phyloP scores from a whole-genome alignment of 2,888 invertebrate genomes.

The Phania funesta region DNA sequence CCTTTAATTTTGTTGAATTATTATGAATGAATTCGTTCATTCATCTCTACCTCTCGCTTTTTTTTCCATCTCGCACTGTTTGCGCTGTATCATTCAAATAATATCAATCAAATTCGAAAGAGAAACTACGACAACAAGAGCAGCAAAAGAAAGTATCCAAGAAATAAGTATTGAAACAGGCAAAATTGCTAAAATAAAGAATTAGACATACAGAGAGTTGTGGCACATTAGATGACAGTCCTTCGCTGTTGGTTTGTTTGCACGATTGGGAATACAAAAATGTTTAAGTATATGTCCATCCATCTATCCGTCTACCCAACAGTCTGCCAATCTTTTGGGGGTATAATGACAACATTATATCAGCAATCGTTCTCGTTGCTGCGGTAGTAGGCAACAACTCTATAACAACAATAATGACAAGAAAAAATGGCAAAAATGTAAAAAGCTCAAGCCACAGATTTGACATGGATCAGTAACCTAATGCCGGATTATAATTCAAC shows the following conservation, averaged over 20 bases:
- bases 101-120: constrained; percentile 58
- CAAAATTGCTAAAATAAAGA: constrained; percentile 43
- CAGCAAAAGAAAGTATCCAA: constrained; percentile 2
- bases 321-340: constrained; percentile 42
- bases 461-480: constrained; percentile 81
- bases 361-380: constrained; percentile 36
- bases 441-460: constrained; percentile 79
- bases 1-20: constrained; percentile 40
- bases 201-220: constrained; percentile 3
- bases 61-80: constrained; percentile 41
- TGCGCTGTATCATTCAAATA: constrained; percentile 61
- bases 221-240: constrained; percentile 58
- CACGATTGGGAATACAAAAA: background rate
- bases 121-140: constrained; percentile 17
- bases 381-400: constrained; percentile 35
- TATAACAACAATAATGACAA: constrained; percentile 52
- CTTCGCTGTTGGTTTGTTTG: constrained; percentile 11
- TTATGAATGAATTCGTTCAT: constrained; percentile 34
- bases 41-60: constrained; percentile 12
- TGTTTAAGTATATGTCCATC: constrained; percentile 5
- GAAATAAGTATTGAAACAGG: constrained; percentile 42
- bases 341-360: constrained; percentile 61
- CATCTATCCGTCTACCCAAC: constrained; percentile 20
- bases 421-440: constrained; percentile 59
- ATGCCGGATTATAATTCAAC: constrained; percentile 80